A percentile compares a stretch with the other conserved stretches of the same genome.
phyloP scores from a whole-genome alignment of 2,797 vertebrate species.

The Garrulus glandarius region DNA sequence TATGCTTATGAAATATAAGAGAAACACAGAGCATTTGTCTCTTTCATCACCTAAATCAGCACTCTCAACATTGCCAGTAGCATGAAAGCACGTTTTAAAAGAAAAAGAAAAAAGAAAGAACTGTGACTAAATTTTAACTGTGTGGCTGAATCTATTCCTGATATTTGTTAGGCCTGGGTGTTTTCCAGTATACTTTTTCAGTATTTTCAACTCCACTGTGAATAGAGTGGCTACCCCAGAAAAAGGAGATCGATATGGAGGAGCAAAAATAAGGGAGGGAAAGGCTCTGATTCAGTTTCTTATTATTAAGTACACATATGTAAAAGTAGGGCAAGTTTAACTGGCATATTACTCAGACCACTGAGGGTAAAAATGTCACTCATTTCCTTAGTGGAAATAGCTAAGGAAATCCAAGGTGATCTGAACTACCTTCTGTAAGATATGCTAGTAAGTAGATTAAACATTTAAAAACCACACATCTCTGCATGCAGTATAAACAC shows the following conservation, averaged over 20 bases:
- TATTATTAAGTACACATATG: not conserved
- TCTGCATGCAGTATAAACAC: not conserved
- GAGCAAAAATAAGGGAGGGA: not conserved
- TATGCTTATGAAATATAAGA: not conserved
- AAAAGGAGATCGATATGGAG: not conserved
- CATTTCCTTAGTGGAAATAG: not conserved
- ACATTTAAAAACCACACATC: not conserved
- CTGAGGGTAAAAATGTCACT: rapidly evolving
- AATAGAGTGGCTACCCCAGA: not conserved
- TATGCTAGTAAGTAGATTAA: not conserved
- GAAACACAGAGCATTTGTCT: not conserved
- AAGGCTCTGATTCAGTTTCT: not conserved
- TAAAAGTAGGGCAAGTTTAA: not conserved
- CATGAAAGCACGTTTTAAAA: not conserved
- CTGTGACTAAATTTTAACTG: not conserved
- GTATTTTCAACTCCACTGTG: not conserved
- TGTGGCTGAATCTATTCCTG: not conserved
- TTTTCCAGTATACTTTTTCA: not conserved
- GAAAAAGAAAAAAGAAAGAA: too few relatives aligned
- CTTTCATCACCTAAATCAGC: not conserved
- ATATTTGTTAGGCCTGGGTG: not conserved
- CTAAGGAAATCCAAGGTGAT: not conserved
- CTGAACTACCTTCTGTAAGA: not conserved
- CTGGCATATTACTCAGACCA: not conserved
- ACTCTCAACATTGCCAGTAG: not conserved